Conservation (phyloP, 2,888 invertebrate species). For the Parnassius glacialis region DNA sequence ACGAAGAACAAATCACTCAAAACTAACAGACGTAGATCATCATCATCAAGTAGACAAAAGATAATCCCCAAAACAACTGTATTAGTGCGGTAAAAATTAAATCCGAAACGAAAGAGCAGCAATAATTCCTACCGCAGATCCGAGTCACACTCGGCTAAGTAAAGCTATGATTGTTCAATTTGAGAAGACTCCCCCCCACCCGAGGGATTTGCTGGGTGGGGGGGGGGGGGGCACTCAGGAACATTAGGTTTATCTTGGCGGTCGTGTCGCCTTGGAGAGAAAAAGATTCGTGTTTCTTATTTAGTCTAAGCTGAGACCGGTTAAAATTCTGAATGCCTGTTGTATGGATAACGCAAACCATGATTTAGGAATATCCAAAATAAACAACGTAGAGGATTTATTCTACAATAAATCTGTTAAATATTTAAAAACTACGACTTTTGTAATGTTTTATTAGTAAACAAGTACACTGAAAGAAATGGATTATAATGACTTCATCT, state of each 20-base stretch:
- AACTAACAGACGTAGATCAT: no score
- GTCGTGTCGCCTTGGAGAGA: constrained; percentile 23
- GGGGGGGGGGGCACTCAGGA: constrained; percentile 34
- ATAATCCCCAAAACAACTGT: constrained; percentile 5
- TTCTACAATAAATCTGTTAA: not conserved
- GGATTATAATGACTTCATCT: no score
- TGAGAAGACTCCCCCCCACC: constrained; percentile 31
- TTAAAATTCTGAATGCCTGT: constrained; percentile 14
- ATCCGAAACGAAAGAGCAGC: constrained; percentile 12
- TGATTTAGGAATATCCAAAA: not conserved
- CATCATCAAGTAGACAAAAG: no score
- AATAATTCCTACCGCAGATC: constrained; percentile 19
- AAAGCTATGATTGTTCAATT: constrained; percentile 44
- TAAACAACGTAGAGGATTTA: constrained; percentile 1
- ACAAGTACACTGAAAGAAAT: no score
- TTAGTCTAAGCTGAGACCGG: constrained; percentile 16
- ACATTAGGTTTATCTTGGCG: constrained; percentile 41
- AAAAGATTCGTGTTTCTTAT: constrained; percentile 26
- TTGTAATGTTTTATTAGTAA: no score
- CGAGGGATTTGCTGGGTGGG: constrained; percentile 30
- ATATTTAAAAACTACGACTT: no score
- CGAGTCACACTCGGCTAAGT: constrained; percentile 29
- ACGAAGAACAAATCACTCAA: no score
- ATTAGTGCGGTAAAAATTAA: constrained; percentile 14
- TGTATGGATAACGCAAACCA: constrained; percentile 5